Evolutionary conservation across 2,797 vertebrate species (phyloP).

Genomic region (Spatula versicolor): DNA sequence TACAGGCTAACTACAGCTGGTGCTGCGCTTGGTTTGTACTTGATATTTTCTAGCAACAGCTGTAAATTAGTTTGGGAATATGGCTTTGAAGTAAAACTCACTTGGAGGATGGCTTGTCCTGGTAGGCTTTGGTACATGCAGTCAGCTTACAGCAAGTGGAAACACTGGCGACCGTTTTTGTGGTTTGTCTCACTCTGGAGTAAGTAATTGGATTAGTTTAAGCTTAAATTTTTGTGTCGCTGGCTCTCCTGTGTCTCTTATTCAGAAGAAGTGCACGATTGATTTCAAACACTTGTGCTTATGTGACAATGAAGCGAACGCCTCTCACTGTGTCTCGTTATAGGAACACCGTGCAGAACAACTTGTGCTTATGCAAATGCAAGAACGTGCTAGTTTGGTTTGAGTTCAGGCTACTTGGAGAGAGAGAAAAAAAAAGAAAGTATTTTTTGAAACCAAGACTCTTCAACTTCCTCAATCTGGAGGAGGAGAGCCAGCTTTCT

Average conservation of each 20-base stretch:
- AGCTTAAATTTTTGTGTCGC: constrained; percentile 39
- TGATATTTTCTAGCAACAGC: background rate
- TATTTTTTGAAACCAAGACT: constrained; percentile 1
- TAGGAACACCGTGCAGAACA: constrained; percentile 37
- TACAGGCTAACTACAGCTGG: background rate
- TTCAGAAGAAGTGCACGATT: constrained; percentile 40
- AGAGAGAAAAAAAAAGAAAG: background rate
- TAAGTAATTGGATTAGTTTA: constrained; percentile 58
- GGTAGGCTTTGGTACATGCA: background rate
- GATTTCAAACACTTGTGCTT: constrained; percentile 46
- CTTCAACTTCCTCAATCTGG: background rate
- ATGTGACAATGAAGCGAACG: constrained; percentile 34
- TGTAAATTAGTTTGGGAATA: constrained; percentile 32
- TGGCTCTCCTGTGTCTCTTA: background rate
- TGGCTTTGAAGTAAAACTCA: constrained; percentile 24
- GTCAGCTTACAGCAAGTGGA: constrained; percentile 40
- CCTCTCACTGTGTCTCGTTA: constrained; percentile 48
- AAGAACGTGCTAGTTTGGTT: constrained; percentile 25
- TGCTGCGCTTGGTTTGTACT: background rate
- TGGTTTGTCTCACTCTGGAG: background rate
- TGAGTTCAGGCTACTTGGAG: constrained; percentile 24
- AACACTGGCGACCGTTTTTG: background rate
- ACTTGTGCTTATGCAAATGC: constrained; percentile 61
- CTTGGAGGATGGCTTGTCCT: background rate
- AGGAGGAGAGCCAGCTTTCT: constrained; percentile 14